These are phyloP conservation scores for Druon quercuslanigerum DNA, from an alignment of 1,140 invertebrate genomes.

Conservation along the genomic window DNA sequence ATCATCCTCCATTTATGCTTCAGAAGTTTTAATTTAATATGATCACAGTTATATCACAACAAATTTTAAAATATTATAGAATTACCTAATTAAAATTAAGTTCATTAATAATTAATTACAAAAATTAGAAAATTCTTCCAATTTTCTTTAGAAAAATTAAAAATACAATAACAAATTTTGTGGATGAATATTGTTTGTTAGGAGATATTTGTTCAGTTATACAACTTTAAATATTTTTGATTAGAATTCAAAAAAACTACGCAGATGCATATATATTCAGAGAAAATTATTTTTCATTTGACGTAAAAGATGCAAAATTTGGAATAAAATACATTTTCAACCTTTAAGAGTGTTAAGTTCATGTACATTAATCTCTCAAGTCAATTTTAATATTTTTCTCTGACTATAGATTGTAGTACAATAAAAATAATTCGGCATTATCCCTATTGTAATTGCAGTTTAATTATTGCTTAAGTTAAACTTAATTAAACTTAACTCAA, in stretches of 20 bases:
- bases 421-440: too few relatives aligned
- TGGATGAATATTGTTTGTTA: too few relatives aligned
- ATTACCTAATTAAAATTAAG: not conserved
- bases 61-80: not conserved
- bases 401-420: too few relatives aligned
- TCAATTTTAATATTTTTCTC: too few relatives aligned
- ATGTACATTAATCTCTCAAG: too few relatives aligned
- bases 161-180: too few relatives aligned
- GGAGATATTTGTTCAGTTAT: too few relatives aligned
- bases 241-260: too few relatives aligned
- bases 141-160: not conserved
- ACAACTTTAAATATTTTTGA: too few relatives aligned
- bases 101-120: not conserved
- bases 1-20: not conserved
- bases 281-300: too few relatives aligned
- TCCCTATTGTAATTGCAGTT: not conserved
- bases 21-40: not conserved
- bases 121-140: constrained; percentile 5
- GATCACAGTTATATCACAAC: not conserved
- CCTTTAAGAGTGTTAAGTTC: too few relatives aligned
- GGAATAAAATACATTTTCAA: not conserved
- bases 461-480: constrained; percentile 35
- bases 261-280: too few relatives aligned
- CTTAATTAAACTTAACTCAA: constrained; percentile 16
- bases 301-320: not conserved